Conservation (phyloP, 2,797 vertebrate species). For the Lerista edwardsae region DNA sequence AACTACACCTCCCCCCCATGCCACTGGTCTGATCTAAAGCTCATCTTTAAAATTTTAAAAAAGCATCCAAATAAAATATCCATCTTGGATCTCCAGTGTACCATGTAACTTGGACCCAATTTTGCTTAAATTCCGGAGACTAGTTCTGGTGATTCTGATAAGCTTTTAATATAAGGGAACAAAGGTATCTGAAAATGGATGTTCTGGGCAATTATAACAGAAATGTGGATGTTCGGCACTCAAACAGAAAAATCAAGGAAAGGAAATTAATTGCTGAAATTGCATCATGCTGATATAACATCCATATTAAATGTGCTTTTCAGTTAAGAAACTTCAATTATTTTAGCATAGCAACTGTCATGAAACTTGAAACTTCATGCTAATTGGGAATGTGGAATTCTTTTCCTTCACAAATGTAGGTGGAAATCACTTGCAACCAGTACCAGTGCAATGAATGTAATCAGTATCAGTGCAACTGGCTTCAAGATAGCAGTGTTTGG, state of each 20-base stretch:
- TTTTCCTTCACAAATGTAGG: not conserved
- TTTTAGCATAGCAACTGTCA: slow-evolving; percentile 16
- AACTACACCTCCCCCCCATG: no score
- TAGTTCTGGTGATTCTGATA: rapidly evolving
- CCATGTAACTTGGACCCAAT: no score
- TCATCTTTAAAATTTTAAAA: no score
- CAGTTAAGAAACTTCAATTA: slow-evolving; percentile 17
- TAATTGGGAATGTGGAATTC: slow-evolving; percentile 1
- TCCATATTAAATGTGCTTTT: slow-evolving; percentile 1
- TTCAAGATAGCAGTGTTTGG: not conserved
- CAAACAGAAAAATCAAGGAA: not conserved
- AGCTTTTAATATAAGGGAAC: not conserved
- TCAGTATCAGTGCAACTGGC: not conserved
- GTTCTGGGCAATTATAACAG: not conserved
- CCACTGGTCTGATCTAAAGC: no score
- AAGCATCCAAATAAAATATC: no score
- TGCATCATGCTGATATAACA: not conserved
- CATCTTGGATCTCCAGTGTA: no score
- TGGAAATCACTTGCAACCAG: not conserved
- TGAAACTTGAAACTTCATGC: slow-evolving; percentile 6
- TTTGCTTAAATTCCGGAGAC: not conserved
- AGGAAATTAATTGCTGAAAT: slow-evolving; percentile 3
- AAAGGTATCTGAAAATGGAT: not conserved
- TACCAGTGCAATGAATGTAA: not conserved
- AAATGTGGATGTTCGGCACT: not conserved